Evolutionary conservation across 2,113 vertebrate genomes (phyloP).

Genomic region (Platysternon megacephalum): DNA sequence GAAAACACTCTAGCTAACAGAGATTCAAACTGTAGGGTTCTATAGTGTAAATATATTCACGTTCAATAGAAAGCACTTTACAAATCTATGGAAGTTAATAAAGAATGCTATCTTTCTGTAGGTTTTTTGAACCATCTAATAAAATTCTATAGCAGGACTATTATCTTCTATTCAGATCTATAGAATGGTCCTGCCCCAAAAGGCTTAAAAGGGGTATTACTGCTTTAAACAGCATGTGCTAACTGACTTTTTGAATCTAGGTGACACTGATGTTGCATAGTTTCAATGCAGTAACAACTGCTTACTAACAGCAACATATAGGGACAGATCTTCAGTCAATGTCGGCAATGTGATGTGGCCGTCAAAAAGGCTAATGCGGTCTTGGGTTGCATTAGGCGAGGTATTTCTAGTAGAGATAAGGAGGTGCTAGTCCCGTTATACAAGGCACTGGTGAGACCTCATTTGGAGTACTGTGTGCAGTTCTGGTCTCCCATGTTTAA

Average conservation of each 20-base stretch:
- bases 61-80: not conserved
- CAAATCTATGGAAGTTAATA: rapidly evolving
- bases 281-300: not conserved
- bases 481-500: too few species aligned
- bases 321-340: not conserved
- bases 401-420: too few species aligned
- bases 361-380: too few species aligned
- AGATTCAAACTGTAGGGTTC: not conserved
- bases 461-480: too few species aligned
- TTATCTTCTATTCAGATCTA: not conserved
- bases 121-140: not conserved
- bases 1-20: not conserved
- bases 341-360: too few species aligned
- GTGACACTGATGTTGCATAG: not conserved
- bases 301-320: not conserved
- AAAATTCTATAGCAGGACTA: not conserved
- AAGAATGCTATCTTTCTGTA: rapidly evolving
- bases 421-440: too few species aligned
- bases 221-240: not conserved
- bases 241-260: rapidly evolving
- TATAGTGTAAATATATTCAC: not conserved
- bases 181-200: rapidly evolving
- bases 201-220: rapidly evolving
- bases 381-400: too few species aligned
- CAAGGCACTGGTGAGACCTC: too few species aligned